Percentiles rank a stretch among this genome's conserved stretches.
Evolutionary conservation across 2,113 vertebrate species (phyloP).

Genomic region (Ctenomys sociabilis): DNA sequence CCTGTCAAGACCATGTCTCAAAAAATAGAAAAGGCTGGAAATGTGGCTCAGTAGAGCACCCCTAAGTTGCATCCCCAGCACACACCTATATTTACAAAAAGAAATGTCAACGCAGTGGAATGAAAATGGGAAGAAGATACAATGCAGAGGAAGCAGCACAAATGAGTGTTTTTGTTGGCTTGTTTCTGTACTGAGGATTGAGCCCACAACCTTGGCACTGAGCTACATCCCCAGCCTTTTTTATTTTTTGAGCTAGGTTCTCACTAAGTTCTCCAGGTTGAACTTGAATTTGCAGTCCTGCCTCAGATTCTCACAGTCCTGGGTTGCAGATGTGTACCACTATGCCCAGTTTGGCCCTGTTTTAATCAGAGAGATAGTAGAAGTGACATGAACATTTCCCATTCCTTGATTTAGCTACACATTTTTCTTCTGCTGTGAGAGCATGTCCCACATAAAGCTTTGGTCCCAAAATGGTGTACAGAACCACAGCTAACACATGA

Average conservation of each 20-base stretch:
- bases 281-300: neutral
- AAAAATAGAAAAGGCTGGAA: neutral
- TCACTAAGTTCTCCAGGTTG: neutral
- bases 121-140: neutral
- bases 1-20: neutral
- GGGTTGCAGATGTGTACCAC: neutral
- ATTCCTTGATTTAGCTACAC: neutral
- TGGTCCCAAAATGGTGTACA: conserved; percentile 18
- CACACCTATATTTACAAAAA: no score
- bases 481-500: neutral
- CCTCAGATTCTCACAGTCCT: neutral
- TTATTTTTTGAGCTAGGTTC: neutral
- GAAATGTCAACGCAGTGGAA: neutral
- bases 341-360: neutral
- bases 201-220: neutral
- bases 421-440: conserved; percentile 26
- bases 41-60: neutral
- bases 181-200: neutral
- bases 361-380: conserved; percentile 40
- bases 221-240: neutral
- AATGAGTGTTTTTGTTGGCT: neutral
- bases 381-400: conserved; percentile 6
- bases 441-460: conserved; percentile 1
- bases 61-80: neutral
- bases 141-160: neutral